phyloP scores from a whole-genome alignment of 2,888 invertebrate species.

The Meandrusa payeni region DNA sequence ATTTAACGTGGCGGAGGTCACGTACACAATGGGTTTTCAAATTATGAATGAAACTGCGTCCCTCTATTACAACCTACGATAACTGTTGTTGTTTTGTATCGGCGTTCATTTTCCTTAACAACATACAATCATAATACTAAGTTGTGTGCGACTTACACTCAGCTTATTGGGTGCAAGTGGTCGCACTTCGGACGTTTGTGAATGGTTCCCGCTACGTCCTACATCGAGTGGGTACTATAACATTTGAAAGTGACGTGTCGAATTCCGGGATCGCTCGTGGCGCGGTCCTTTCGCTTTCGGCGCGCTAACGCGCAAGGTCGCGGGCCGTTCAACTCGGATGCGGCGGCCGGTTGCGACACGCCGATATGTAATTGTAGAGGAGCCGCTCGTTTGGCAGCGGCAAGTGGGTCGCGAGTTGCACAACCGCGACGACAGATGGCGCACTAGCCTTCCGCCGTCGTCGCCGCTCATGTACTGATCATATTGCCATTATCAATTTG shows the following conservation, averaged over 20 bases:
- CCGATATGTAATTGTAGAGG: constrained; percentile 79
- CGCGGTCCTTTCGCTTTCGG: constrained; percentile 77
- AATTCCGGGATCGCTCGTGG: constrained; percentile 55
- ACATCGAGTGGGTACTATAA: no score
- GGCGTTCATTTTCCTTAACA: no score
- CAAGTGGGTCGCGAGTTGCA: constrained; percentile 75
- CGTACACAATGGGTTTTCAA: constrained; percentile 45
- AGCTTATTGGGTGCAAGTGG: no score
- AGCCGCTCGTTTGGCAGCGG: constrained; percentile 75
- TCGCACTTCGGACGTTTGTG: no score
- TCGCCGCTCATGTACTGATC: no score
- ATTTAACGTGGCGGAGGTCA: constrained; percentile 51
- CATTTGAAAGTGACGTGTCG: constrained; percentile 31
- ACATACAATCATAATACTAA: no score
- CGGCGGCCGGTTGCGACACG: constrained; percentile 76
- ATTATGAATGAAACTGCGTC: constrained; percentile 31
- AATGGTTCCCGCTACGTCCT: no score
- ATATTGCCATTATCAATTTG: no score
- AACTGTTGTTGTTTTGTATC: no score
- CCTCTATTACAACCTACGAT: no score
- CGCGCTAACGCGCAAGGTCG: constrained; percentile 76
- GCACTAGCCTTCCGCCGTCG: constrained; percentile 70
- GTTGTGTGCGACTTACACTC: no score
- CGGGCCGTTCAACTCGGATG: constrained; percentile 80
- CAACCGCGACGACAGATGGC: constrained; percentile 74